Conservation (phyloP, 2,888 invertebrate genomes). For the Drosophila phalerata region DNA sequence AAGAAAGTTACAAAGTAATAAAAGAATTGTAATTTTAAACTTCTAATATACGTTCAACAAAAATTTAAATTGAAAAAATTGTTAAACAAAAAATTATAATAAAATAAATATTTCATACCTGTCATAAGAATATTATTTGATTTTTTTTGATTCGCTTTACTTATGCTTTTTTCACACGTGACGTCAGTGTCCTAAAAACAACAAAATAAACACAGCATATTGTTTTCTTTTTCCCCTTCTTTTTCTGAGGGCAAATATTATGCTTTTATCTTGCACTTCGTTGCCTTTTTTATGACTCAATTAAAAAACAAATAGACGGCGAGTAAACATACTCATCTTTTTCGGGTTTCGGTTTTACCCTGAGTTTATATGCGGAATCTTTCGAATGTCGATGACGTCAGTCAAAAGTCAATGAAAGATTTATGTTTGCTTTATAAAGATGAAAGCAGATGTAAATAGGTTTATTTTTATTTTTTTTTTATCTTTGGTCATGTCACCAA, state of each 20-base stretch:
- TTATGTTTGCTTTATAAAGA: slow-evolving; percentile 21
- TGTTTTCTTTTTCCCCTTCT: slow-evolving; percentile 7
- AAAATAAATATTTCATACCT: too few relatives aligned
- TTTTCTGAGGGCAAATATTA: slow-evolving; percentile 40
- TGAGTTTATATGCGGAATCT: not conserved
- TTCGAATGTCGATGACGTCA: slow-evolving; percentile 21
- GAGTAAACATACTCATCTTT: slow-evolving; percentile 32
- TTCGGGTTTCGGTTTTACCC: slow-evolving; percentile 6
- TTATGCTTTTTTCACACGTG: not conserved
- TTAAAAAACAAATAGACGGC: slow-evolving; percentile 51
- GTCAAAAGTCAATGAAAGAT: slow-evolving; percentile 14
- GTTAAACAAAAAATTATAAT: too few relatives aligned
- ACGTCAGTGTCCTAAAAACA: slow-evolving; percentile 21
- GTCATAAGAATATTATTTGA: too few relatives aligned
- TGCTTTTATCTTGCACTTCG: slow-evolving; percentile 49
- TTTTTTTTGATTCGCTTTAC: too few relatives aligned
- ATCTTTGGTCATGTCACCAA: not conserved
- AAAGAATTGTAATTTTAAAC: too few relatives aligned
- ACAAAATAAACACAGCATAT: slow-evolving; percentile 12
- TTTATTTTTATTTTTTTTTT: not conserved
- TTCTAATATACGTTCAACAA: too few relatives aligned
- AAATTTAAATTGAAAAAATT: too few relatives aligned
- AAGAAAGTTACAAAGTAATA: too few relatives aligned
- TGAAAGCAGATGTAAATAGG: slow-evolving; percentile 12
- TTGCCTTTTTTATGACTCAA: slow-evolving; percentile 67